phyloP scores from a whole-genome alignment of 30 jellyfish, hydroid and myxozoan species.

The Aurelia sp. region DNA sequence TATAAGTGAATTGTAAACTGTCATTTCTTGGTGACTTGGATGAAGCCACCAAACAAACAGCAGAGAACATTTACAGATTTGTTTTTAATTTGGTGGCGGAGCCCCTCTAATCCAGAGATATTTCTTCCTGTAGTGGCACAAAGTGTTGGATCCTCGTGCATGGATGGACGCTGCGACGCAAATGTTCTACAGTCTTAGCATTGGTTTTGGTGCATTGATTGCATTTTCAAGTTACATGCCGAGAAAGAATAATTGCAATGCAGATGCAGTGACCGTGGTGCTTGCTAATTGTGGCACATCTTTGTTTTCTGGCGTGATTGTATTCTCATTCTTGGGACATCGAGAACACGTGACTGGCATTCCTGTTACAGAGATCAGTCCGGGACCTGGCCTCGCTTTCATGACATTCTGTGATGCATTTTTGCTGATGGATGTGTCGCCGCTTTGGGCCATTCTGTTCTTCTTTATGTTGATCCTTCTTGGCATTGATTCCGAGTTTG shows the following conservation, averaged over 20 bases:
- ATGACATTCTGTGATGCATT: slow-evolving; percentile 96
- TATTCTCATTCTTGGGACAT: slow-evolving; percentile 93
- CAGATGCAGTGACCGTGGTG: slow-evolving; percentile 90
- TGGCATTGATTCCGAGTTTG: slow-evolving; percentile 97
- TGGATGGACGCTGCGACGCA: slow-evolving; percentile 99
- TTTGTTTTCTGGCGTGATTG: slow-evolving; percentile 92
- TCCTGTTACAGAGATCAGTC: slow-evolving; percentile 85
- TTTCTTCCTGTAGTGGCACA: slow-evolving; percentile 57
- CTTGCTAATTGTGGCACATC: slow-evolving; percentile 97
- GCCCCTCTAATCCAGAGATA: neutral
- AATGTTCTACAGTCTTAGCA: slow-evolving; percentile 93
- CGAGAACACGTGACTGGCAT: slow-evolving; percentile 83
- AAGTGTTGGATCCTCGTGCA: slow-evolving; percentile 82
- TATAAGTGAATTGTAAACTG: too few species aligned
- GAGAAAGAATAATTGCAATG: slow-evolving; percentile 84
- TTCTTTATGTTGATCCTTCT: slow-evolving; percentile 93
- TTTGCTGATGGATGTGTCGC: slow-evolving; percentile 97
- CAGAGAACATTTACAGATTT: too few species aligned
- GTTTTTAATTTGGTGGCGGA: too few species aligned
- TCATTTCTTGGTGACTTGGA: too few species aligned
- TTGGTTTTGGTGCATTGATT: slow-evolving; percentile 97
- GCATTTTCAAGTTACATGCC: slow-evolving; percentile 99
- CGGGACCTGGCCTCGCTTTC: slow-evolving; percentile 99
- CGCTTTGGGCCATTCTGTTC: slow-evolving; percentile 96
- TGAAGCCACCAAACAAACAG: too few species aligned